These are phyloP conservation scores for Hemibagrus wyckioides DNA, from an alignment of 2,113 vertebrate genomes.

Conservation along the genomic window DNA sequence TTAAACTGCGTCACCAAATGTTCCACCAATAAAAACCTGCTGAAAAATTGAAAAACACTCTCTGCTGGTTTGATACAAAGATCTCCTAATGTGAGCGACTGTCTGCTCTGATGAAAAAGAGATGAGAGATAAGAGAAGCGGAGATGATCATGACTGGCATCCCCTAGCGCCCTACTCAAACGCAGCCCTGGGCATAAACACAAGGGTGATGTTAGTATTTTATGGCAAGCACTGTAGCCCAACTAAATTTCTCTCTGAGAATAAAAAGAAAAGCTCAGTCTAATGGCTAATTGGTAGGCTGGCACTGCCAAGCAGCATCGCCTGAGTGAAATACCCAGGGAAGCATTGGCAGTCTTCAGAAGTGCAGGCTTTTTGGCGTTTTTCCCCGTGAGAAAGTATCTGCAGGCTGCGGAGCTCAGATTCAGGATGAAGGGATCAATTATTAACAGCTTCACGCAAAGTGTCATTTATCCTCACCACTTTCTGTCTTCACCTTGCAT, in stretches of 20 bases:
- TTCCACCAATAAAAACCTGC: neutral
- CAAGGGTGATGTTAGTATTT: neutral
- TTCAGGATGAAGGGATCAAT: constrained; percentile 40
- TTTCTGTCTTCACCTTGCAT: constrained; percentile 6
- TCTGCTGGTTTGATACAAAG: neutral
- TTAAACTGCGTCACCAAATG: neutral
- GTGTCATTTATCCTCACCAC: constrained; percentile 12
- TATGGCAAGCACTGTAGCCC: neutral
- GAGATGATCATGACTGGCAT: constrained; percentile 11
- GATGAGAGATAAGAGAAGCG: neutral
- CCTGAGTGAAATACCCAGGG: neutral
- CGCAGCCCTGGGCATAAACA: neutral
- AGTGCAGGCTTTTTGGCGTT: constrained; percentile 10
- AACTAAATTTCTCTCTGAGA: neutral
- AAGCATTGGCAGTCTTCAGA: constrained; percentile 22
- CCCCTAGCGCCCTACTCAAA: neutral
- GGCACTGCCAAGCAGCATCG: neutral
- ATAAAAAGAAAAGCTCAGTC: constrained; percentile 14
- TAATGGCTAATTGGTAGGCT: constrained; percentile 28
- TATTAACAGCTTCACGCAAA: constrained; percentile 42
- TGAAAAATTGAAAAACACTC: neutral
- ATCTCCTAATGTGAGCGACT: neutral
- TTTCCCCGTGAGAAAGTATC: constrained; percentile 21
- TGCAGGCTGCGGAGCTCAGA: constrained; percentile 30
- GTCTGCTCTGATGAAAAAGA: neutral